A percentile compares a stretch with the other conserved stretches of the same genome.
Conservation (phyloP, 2,797 vertebrate species). For the Myioborus melanocephalus region DNA sequence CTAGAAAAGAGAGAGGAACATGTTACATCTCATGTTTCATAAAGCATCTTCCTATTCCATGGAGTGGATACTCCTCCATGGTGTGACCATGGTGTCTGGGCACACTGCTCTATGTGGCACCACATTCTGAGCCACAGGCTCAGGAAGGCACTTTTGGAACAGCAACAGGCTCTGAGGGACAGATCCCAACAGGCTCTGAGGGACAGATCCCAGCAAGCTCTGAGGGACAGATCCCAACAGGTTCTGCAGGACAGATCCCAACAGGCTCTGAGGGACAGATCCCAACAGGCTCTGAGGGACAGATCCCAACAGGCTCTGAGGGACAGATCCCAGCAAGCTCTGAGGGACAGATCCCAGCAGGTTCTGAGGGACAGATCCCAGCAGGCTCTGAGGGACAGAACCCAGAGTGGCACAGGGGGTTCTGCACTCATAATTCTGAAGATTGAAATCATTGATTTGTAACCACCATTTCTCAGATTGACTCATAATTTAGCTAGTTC, state of each 20-base stretch:
- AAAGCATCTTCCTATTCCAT: not conserved
- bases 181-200: not conserved
- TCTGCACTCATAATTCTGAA: not conserved
- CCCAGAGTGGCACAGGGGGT: not conserved
- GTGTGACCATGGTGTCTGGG: accelerated
- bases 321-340: not conserved
- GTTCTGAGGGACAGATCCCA: not conserved
- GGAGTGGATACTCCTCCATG: accelerated
- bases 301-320: not conserved
- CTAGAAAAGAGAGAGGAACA: slow-evolving; percentile 45
- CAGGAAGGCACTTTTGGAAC: not conserved
- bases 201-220: not conserved
- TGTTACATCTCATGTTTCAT: not conserved
- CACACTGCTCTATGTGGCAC: not conserved
- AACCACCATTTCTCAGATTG: not conserved
- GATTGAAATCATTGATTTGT: not conserved
- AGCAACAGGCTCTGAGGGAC: not conserved
- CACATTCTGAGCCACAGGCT: not conserved
- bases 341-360: no score
- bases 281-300: not conserved
- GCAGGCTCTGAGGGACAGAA: not conserved
- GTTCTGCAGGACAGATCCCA: not conserved
- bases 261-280: no score
- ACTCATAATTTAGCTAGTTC: not conserved
- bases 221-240: no score